phyloP scores from a whole-genome alignment of 2,113 vertebrate species.

The Ifrita kowaldi region DNA sequence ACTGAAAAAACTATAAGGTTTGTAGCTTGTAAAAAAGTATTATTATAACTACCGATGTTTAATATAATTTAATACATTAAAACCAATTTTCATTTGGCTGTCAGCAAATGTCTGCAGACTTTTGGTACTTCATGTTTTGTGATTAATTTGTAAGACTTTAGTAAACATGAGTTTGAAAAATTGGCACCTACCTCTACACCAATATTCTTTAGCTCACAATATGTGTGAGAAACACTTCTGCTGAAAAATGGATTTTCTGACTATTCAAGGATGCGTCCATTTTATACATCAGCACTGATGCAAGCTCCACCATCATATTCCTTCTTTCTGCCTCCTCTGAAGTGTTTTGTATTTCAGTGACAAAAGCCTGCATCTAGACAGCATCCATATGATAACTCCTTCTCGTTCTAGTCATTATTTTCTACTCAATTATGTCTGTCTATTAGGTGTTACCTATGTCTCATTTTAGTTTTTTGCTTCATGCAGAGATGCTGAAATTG shows the following conservation, averaged over 20 bases:
- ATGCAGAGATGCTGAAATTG: not conserved
- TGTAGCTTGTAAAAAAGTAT: not conserved
- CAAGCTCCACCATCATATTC: not conserved
- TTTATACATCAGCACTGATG: not conserved
- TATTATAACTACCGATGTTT: not conserved
- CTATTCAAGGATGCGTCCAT: not conserved
- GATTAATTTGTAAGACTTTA: not conserved
- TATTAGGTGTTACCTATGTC: not conserved
- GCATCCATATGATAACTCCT: not conserved
- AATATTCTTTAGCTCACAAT: not conserved
- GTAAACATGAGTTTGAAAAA: not conserved
- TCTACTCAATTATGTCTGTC: not conserved
- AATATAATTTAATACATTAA: not conserved
- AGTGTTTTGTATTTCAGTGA: not conserved
- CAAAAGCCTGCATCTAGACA: not conserved
- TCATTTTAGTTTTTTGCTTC: not conserved
- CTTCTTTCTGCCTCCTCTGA: not conserved
- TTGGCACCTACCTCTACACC: not conserved
- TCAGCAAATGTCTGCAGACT: not conserved
- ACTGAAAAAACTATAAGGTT: not conserved
- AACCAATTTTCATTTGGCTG: not conserved
- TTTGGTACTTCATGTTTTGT: not conserved
- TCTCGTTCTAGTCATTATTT: not conserved
- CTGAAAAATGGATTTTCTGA: constrained; percentile 17
- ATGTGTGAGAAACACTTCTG: not conserved